A percentile compares a stretch with the other conserved stretches of the same genome.
Evolutionary conservation across 2,888 invertebrate species (phyloP).

Genomic region (Epiblema foenella): DNA sequence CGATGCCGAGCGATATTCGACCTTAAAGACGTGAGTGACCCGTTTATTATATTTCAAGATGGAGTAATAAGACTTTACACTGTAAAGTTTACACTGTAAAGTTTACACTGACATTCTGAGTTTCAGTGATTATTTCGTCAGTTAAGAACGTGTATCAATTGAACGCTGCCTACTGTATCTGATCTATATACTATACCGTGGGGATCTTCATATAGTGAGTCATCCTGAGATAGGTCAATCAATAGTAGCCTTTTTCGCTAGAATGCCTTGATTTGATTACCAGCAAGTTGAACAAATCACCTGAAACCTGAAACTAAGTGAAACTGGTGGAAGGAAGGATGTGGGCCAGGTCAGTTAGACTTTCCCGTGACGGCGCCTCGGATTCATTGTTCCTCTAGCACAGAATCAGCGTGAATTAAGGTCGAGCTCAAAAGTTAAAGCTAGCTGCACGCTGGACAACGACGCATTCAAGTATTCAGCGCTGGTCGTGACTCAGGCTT

Average conservation of each 20-base stretch:
- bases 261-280: not conserved
- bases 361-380: slow-evolving; percentile 46
- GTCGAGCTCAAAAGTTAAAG: slow-evolving; percentile 28
- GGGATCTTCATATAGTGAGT: not conserved
- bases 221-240: not conserved
- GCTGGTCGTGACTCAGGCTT: slow-evolving; percentile 30
- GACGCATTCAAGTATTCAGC: slow-evolving; percentile 25
- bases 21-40: too few relatives aligned
- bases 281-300: not conserved
- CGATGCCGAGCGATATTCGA: too few relatives aligned
- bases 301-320: not conserved
- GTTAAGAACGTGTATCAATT: too few relatives aligned
- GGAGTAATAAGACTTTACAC: too few relatives aligned
- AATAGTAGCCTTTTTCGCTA: not conserved
- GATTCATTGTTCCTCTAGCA: slow-evolving; percentile 26
- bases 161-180: too few relatives aligned
- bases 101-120: too few relatives aligned
- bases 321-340: slow-evolving; percentile 12
- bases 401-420: slow-evolving; percentile 23
- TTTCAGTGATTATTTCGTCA: not conserved
- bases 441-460: slow-evolving; percentile 25
- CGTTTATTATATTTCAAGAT: too few relatives aligned
- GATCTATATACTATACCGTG: not conserved
- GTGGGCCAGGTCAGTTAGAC: slow-evolving; percentile 48
- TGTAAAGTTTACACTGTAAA: too few relatives aligned